These are phyloP conservation scores for Trididemnum nubilum DNA, from an alignment of 23 tunicate species.

Conservation along the genomic window DNA sequence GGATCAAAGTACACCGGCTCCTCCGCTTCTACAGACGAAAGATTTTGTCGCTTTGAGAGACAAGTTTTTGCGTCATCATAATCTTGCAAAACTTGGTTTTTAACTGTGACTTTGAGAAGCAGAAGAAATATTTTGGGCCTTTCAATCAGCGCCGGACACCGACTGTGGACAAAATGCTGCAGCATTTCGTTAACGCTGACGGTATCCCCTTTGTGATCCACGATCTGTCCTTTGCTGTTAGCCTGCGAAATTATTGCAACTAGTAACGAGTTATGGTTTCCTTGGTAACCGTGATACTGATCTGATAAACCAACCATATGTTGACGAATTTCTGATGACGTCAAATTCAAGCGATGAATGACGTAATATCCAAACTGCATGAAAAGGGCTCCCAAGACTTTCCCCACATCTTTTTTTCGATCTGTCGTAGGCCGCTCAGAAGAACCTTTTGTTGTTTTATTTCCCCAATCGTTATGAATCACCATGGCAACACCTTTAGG, in stretches of 20 bases:
- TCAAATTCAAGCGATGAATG: constrained; percentile 46
- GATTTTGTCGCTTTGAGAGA: not conserved
- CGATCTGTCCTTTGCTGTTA: constrained; percentile 54
- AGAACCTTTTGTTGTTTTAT: not conserved
- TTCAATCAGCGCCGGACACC: constrained; percentile 78
- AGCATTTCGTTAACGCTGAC: constrained; percentile 38
- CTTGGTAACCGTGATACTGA: constrained; percentile 76
- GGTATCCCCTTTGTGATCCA: constrained; percentile 32
- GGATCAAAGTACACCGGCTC: constrained; percentile 58
- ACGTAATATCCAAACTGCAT: constrained; percentile 79
- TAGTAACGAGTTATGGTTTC: constrained; percentile 69
- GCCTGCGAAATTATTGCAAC: constrained; percentile 49
- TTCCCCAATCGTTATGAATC: constrained; percentile 55
- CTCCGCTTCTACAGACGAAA: not conserved
- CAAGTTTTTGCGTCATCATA: constrained; percentile 11
- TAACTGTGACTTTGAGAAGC: constrained; percentile 52
- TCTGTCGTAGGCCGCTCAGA: constrained; percentile 18
- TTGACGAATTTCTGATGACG: constrained; percentile 52
- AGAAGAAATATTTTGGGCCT: constrained; percentile 76
- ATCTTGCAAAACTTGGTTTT: constrained; percentile 44
- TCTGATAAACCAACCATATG: constrained; percentile 81
- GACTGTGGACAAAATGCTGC: constrained; percentile 44
- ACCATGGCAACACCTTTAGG: constrained; percentile 94
- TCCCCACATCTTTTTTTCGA: constrained; percentile 22
- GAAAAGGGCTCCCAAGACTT: constrained; percentile 33